A percentile compares a stretch with the other conserved stretches of the same genome.
phyloP scores from a whole-genome alignment of 2,797 vertebrate species.

The Pyrrhura leucotis region DNA sequence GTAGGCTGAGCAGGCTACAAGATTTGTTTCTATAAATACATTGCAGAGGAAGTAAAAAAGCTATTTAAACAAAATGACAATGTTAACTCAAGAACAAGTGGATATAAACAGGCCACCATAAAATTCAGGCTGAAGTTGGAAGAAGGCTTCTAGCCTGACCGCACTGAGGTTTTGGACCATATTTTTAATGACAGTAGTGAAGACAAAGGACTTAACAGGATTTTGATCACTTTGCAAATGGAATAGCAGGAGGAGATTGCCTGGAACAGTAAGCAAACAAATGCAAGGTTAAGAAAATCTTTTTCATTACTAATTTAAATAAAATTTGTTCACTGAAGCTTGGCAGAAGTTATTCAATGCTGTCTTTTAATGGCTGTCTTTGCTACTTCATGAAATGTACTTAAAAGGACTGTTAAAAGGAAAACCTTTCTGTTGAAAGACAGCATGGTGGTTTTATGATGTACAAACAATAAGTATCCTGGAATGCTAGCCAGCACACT shows the following conservation, averaged over 20 bases:
- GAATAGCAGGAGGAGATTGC: conserved; percentile 42
- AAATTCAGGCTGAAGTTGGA: conserved; percentile 19
- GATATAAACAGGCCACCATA: conserved; percentile 14
- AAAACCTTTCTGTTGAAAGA: conserved; percentile 67
- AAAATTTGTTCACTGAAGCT: conserved; percentile 7
- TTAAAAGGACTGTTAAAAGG: conserved; percentile 43
- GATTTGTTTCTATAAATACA: neutral
- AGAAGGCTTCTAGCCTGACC: conserved; percentile 2
- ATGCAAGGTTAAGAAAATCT: conserved; percentile 42
- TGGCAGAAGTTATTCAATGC: conserved; percentile 15
- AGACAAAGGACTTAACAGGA: conserved; percentile 43
- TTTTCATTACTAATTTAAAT: conserved; percentile 54
- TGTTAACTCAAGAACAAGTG: conserved; percentile 32
- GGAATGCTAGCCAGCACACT: neutral
- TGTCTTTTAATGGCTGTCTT: conserved; percentile 37
- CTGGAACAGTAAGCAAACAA: conserved; percentile 15
- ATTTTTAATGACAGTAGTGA: conserved; percentile 52
- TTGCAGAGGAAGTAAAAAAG: neutral
- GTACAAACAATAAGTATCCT: conserved; percentile 23
- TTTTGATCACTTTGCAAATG: conserved; percentile 55
- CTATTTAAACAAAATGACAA: neutral
- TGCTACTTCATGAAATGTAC: conserved; percentile 24
- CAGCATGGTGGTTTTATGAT: conserved; percentile 52
- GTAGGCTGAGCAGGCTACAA: neutral
- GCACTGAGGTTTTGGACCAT: conserved; percentile 46